These are phyloP conservation scores for Drosophila multiciliata DNA, from an alignment of 2,888 invertebrate genomes.

Conservation along the genomic window DNA sequence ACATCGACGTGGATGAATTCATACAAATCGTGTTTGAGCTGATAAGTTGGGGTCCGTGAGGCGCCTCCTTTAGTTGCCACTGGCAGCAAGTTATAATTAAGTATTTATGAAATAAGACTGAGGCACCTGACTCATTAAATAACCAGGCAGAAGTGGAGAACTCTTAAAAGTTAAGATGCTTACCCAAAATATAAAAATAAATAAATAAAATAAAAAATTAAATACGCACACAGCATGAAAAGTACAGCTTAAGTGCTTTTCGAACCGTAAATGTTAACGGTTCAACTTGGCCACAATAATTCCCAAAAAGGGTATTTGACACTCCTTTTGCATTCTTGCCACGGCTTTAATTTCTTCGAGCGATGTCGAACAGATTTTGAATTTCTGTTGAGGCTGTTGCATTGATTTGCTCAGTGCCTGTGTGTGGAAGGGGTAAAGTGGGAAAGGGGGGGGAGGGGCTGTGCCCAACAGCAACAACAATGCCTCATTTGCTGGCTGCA, in stretches of 20 bases:
- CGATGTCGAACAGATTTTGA: constrained; percentile 15
- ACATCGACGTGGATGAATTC: constrained; percentile 76
- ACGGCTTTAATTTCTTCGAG: constrained; percentile 27
- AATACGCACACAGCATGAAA: constrained; percentile 33
- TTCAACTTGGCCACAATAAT: constrained; percentile 16
- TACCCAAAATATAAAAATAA: constrained; percentile 24
- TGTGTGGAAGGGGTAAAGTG: no score
- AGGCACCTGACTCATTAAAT: constrained; percentile 52
- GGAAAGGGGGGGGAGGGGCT: neutral
- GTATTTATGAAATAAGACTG: constrained; percentile 49
- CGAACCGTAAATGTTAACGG: constrained; percentile 26
- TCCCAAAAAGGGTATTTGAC: constrained; percentile 37
- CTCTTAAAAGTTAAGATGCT: constrained; percentile 53
- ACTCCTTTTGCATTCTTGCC: neutral
- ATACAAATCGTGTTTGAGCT: constrained; percentile 63
- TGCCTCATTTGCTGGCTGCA: constrained; percentile 61
- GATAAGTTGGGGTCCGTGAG: constrained; percentile 78
- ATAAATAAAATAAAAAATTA: neutral
- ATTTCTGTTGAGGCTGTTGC: constrained; percentile 19
- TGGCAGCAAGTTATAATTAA: constrained; percentile 52
- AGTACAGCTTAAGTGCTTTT: constrained; percentile 58
- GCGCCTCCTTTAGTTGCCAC: constrained; percentile 11
- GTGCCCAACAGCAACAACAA: constrained; percentile 33
- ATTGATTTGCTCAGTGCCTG: constrained; percentile 29
- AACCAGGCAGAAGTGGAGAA: constrained; percentile 12